A percentile compares a stretch with the other conserved stretches of the same genome.
These are phyloP conservation scores for Tragelaphus buxtoni DNA, from an alignment of 2,113 vertebrate species.

Conservation along the genomic window DNA sequence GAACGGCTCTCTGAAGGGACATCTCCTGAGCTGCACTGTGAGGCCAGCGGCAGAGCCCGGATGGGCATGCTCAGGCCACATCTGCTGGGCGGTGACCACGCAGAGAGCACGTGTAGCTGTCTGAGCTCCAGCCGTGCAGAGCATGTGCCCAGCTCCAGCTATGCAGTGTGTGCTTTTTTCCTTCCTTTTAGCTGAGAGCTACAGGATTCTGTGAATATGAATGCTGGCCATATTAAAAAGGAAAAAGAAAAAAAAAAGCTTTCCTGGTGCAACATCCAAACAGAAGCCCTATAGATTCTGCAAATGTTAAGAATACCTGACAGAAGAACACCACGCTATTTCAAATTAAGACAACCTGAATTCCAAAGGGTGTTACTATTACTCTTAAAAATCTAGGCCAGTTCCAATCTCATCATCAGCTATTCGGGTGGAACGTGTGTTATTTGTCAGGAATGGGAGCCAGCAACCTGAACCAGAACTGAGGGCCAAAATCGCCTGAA, in stretches of 20 bases:
- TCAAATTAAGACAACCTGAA: neutral
- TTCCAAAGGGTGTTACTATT: neutral
- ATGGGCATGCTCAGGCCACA: neutral
- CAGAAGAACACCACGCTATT: neutral
- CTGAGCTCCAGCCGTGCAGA: rapidly evolving
- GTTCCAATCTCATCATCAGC: neutral
- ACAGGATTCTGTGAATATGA: neutral
- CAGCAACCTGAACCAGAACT: neutral
- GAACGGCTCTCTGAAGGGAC: constrained; percentile 21
- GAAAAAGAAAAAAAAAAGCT: neutral
- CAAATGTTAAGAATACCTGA: neutral
- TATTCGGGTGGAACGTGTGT: neutral
- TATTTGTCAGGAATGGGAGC: neutral
- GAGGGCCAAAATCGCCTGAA: too few species aligned
- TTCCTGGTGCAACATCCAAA: neutral
- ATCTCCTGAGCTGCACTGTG: neutral
- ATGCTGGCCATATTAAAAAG: neutral
- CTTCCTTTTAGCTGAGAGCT: neutral
- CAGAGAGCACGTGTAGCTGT: neutral
- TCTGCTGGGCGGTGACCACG: neutral
- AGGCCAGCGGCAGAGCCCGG: neutral
- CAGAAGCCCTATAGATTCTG: neutral
- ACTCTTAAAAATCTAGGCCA: neutral
- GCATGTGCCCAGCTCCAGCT: rapidly evolving
- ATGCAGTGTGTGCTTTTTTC: rapidly evolving